These are phyloP conservation scores for Ethmia dodecea DNA, from an alignment of 2,888 invertebrate genomes.

Conservation along the genomic window DNA sequence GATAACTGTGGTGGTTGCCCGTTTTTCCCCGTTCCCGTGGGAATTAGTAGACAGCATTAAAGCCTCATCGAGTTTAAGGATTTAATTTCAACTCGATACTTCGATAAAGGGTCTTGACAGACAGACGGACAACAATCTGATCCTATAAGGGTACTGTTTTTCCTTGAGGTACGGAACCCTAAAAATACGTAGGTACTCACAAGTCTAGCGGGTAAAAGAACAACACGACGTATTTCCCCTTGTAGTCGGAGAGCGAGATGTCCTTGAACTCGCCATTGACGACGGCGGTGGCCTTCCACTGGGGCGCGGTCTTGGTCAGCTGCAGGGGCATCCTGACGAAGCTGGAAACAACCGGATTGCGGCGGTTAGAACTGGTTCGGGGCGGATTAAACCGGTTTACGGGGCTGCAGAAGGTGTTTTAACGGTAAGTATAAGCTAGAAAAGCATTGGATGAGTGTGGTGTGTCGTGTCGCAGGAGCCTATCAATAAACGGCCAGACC, in stretches of 20 bases:
- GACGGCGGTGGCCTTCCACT: slow-evolving; percentile 88
- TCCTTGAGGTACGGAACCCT: not conserved
- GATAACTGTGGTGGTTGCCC: too few relatives aligned
- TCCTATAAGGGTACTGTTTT: not conserved
- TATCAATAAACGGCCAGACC: too few relatives aligned
- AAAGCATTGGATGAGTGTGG: too few relatives aligned
- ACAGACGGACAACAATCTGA: too few relatives aligned
- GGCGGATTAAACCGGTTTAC: not conserved
- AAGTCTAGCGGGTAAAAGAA: slow-evolving; percentile 96
- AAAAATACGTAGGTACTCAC: slow-evolving; percentile 71
- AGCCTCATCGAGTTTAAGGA: too few relatives aligned
- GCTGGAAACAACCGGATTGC: slow-evolving; percentile 34
- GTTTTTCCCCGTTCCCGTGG: too few relatives aligned
- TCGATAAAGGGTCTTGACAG: too few relatives aligned
- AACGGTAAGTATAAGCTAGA: too few relatives aligned
- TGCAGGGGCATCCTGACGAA: slow-evolving; percentile 77
- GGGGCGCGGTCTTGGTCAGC: slow-evolving; percentile 86
- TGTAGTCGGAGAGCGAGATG: slow-evolving; percentile 85
- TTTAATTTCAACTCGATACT: too few relatives aligned
- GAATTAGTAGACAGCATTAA: too few relatives aligned
- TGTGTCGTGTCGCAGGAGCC: too few relatives aligned
- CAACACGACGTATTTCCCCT: slow-evolving; percentile 92
- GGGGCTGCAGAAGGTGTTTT: too few relatives aligned
- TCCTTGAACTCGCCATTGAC: slow-evolving; percentile 91
- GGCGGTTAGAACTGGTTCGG: slow-evolving; percentile 1